Evolutionary conservation across 2,888 invertebrate species (phyloP), one percentile per base, ranked within the genome.

Genomic region (Melieria picta): DNA sequence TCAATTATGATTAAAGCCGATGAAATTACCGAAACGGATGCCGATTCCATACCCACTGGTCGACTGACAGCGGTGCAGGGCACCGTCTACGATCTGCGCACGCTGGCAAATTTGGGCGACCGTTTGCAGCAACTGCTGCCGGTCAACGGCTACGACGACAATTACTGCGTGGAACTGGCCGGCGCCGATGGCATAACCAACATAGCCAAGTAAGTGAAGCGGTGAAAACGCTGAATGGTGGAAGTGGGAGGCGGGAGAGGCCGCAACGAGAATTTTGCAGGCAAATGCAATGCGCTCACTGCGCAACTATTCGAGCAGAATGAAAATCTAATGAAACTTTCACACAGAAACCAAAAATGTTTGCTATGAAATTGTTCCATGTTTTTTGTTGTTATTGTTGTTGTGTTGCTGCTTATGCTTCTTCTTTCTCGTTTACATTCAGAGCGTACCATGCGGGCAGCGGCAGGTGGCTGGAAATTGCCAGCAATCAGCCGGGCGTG

Each of bases 401-500:
- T 30, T 30, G 30, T 30, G 30, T 30, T 30, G 30, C 30, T 30
- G 30, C 30, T 30, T 30, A 30, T 30, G 30, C 50, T 10, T 30
- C 46, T 66, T 64, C 9, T 47, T 68, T 70, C 46, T 65, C 57
- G 65, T 56, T 30, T 30, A 30, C 30, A 30, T 30, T 48, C 79
- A 91, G 92, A 81, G 91, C 90, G 0, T 79, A 89, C 5, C 94
- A 95, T 87, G 91, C 92, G 0, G 77, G 83, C 11, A 89, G 90
- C 43, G 96, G 96, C 3, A 89, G 96, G 72, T 90, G 89, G 65
- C 82, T 98, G 69, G 94, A 95, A 83, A 90, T 96, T 0, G 92
- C 91, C 78, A 93, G 95, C 73, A 93, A 96, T 83, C 95, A 96
- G 84, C 96, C 96, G 0, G 97, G 96, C 0, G 90, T 97, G 71